These are phyloP conservation scores for Neocloeon triangulifer DNA, from an alignment of 1,140 invertebrate genomes.

Conservation along the genomic window DNA sequence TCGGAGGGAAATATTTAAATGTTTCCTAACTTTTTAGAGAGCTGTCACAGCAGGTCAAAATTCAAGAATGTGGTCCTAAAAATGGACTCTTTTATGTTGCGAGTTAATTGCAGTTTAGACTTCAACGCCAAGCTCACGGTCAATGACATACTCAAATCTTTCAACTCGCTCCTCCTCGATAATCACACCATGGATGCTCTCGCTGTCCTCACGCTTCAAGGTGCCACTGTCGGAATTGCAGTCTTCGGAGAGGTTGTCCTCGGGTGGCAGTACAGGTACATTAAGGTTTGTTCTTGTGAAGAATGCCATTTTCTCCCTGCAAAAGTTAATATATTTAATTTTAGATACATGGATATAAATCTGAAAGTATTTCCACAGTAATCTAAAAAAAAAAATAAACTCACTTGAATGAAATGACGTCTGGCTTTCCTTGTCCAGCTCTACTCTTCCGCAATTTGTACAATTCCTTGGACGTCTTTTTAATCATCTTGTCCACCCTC, in stretches of 20 bases:
- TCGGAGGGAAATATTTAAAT: too few relatives aligned
- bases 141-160: slow-evolving; percentile 41
- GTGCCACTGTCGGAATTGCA: slow-evolving; percentile 6
- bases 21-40: too few relatives aligned
- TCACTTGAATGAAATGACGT: slow-evolving; percentile 83
- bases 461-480: slow-evolving; percentile 71
- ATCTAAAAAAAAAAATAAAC: slow-evolving; percentile 16
- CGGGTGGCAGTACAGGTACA: slow-evolving; percentile 49
- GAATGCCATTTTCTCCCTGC: slow-evolving; percentile 87
- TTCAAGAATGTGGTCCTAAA: too few relatives aligned
- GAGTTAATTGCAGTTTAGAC: too few relatives aligned
- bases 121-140: slow-evolving; percentile 39
- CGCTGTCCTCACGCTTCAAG: slow-evolving; percentile 9
- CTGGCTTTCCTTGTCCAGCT: slow-evolving; percentile 69
- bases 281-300: slow-evolving; percentile 60
- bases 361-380: not conserved
- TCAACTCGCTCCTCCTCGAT: slow-evolving; percentile 14
- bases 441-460: slow-evolving; percentile 71
- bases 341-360: not conserved
- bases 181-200: too few relatives aligned
- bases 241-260: slow-evolving; percentile 19
- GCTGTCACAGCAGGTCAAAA: too few relatives aligned
- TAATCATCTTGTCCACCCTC: slow-evolving; percentile 56
- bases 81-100: too few relatives aligned
- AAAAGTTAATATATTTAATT: not conserved